Evolutionary conservation across 1,140 invertebrate genomes (phyloP), one percentile per base, ranked within the genome.

Genomic region (Hypothenemus hampei): DNA sequence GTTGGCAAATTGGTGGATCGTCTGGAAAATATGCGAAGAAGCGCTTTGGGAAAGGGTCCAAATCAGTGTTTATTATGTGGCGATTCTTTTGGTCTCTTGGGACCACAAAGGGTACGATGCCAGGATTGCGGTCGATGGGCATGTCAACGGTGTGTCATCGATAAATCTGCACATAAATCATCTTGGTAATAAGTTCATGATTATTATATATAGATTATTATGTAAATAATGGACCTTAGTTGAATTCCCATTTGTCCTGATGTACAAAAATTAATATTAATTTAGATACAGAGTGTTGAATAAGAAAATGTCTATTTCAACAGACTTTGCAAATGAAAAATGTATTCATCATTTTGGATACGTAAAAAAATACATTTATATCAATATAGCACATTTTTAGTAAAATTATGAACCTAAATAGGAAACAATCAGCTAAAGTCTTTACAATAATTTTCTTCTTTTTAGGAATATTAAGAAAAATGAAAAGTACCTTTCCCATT

Each of bases 111-210:
- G 46, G 77, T 82, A 16, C 75, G 82, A 22, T 94, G 91, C 70
- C 76, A 81, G 55, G 89, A 92, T 65, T 94, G 91, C 71, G 77
- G 79, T 50, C 88, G 89, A 77, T 78, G 84, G 46, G 89, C 93
- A 3, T 95, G 92, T 69, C 79, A 83, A 50, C 92, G 91, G 69
- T 95, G 92, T 73, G 86, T 86, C 10, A 83, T 93, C 18, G 90
- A 95, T 65, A 82, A 58, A 8, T 57, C n/a, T 37, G 16, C 41
- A 8, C 24, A 49, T 29, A 65, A 60, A 58, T 20, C 36, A 22
- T 26, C 22, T 22, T 45, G 63, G 62, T 66, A 58, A 56, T 8
- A 31, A 31, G 10, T 1, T 13, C 1, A 11, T n/a, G n/a, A n/a
- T n/a, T n/a, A n/a, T 29, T 29, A 7, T 29, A 29, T 29, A 6